phyloP scores from a whole-genome alignment of 2,113 vertebrate genomes.

The chimpanzee (Pan troglodytes) region NHGRI_mPanTro3-v2.1_pri NC_086015.1:115581001-115581500 shows the following conservation, averaged over 20 bases:
- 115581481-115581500: not conserved
- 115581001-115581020: too few relatives aligned
- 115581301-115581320: slow-evolving; percentile 72
- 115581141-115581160: too few relatives aligned
- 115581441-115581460: not conserved
- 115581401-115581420: not conserved
- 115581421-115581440: not conserved
- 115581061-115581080: too few relatives aligned
- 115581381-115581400: slow-evolving; percentile 64
- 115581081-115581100: too few relatives aligned
- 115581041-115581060: too few relatives aligned
- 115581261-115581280: not conserved
- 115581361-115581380: slow-evolving; percentile 80
- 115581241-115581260: not conserved
- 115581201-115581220: not conserved
- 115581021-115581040: too few relatives aligned
- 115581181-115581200: too few relatives aligned
- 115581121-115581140: too few relatives aligned
- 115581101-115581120: too few relatives aligned
- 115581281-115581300: slow-evolving; percentile 75
- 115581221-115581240: not conserved
- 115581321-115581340: slow-evolving; percentile 76
- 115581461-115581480: not conserved
- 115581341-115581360: slow-evolving; percentile 76
- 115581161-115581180: too few relatives aligned